Base-by-base conservation (phyloP, 2,797 vertebrate species). In the Octomys mimax region DNA sequence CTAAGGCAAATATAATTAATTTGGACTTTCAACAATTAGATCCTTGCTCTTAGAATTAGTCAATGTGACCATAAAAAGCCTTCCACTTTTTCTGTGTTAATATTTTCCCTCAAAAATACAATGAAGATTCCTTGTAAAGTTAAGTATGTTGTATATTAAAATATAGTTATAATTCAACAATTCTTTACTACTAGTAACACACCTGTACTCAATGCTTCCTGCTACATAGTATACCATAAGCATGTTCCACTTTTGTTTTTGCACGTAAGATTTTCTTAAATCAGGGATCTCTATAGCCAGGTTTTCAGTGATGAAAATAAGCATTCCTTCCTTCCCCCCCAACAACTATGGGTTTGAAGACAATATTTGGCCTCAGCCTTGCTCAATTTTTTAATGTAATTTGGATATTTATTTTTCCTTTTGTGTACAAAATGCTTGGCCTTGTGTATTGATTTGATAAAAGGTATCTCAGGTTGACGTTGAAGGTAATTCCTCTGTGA, bases 1-100 rank as follows among this genome's bases (percentile, higher is more conserved):
- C 75, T 31, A 89, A 94, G 24, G 36, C 14, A 70, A 59, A 24
- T 61, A 13, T 42, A 89, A 75, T 73, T 92, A 78, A 91, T 75
- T 75, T 85, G 54, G 85, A 84, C 39, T 96, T 95, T 95, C 95
- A 94, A 86, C 92, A 92, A 92, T 89, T 52, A 82, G 46, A 84
- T 13, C 68, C 71, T 83, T 75, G 26, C 22, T 39, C 36, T 95
- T 94, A 92, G 95, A 96, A 92, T 92, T 46, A 85, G 36, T 70
- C 54, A 85, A 10, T 91, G 36, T 80, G 36, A 89, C 89, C 21
- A 80, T 78, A 71, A 93, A 71, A 93, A 66, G 33, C 19, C 42
- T 92, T 66, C 11, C 10, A 33, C 10, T 71, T 94, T 89, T 49
- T 6, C 5, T 61, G 9, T 87, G 22, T 87, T 93, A 7, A 7